Percentiles rank a stretch among this genome's conserved stretches.
Conservation (phyloP, 2,113 vertebrate genomes). For the Maccullochella peelii region DNA sequence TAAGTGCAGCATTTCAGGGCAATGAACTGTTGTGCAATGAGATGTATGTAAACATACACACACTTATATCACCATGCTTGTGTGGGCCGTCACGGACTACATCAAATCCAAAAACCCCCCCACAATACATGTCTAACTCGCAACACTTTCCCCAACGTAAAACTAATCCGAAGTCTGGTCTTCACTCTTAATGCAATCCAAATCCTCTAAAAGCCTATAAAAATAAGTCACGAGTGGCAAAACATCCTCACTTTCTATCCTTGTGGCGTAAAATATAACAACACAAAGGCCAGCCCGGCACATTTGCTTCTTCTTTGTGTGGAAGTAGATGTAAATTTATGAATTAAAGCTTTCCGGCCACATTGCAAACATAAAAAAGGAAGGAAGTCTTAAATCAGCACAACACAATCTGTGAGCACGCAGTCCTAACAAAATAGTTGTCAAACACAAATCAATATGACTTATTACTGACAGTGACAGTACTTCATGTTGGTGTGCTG, state of each 20-base stretch:
- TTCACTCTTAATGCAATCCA: conserved; percentile 41
- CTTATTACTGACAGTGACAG: background rate
- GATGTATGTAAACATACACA: conserved; percentile 8
- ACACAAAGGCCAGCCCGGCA: background rate
- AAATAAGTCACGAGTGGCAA: conserved; percentile 32
- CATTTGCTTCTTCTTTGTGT: background rate
- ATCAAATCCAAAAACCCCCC: conserved; percentile 32
- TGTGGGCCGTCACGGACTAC: background rate
- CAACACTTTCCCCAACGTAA: conserved; percentile 29
- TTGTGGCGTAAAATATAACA: background rate
- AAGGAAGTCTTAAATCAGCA: background rate
- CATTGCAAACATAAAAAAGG: background rate
- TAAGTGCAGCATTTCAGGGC: conserved; percentile 5
- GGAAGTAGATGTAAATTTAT: background rate
- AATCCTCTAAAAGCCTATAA: conserved; percentile 57
- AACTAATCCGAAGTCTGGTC: conserved; percentile 49
- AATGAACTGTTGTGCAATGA: conserved; percentile 23
- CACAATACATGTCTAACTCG: conserved; percentile 5
- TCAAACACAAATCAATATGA: background rate
- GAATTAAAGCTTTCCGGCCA: background rate
- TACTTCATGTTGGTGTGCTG: background rate
- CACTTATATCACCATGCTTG: background rate
- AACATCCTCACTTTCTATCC: background rate
- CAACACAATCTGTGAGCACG: background rate
- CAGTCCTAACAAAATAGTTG: no score